Conservation (phyloP, 2,113 vertebrate species). For the Machaerirhynchus nigripectus region DNA sequence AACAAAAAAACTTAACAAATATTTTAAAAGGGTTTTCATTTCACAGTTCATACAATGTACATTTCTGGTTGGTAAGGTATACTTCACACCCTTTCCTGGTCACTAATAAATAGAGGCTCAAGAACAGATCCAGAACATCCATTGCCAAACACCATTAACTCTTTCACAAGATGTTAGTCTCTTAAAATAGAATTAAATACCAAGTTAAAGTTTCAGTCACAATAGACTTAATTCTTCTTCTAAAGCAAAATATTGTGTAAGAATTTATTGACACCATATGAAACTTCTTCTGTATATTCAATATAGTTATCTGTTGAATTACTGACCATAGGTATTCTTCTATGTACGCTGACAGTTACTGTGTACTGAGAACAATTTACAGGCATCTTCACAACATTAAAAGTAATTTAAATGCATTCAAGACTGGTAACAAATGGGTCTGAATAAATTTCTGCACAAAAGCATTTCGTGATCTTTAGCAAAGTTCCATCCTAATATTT, state of each 20-base stretch:
- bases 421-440: conserved; percentile 31
- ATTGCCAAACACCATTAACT: background rate
- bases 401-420: conserved; percentile 66
- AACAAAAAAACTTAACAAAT: background rate
- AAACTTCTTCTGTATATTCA: background rate
- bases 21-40: background rate
- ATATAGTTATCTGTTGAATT: background rate
- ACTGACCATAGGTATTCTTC: background rate
- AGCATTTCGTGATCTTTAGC: conserved; percentile 30
- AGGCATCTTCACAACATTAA: conserved; percentile 39
- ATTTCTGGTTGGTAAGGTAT: background rate
- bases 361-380: conserved; percentile 35
- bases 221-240: background rate
- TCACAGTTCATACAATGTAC: background rate
- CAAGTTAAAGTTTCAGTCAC: background rate
- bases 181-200: background rate
- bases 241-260: background rate
- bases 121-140: background rate
- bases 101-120: background rate
- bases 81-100: background rate
- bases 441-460: conserved; percentile 7
- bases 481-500: conserved; percentile 36
- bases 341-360: background rate
- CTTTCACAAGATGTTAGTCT: background rate
- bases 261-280: background rate